Conservation (phyloP, 2,888 invertebrate species). For the Orgyia antiqua region DNA sequence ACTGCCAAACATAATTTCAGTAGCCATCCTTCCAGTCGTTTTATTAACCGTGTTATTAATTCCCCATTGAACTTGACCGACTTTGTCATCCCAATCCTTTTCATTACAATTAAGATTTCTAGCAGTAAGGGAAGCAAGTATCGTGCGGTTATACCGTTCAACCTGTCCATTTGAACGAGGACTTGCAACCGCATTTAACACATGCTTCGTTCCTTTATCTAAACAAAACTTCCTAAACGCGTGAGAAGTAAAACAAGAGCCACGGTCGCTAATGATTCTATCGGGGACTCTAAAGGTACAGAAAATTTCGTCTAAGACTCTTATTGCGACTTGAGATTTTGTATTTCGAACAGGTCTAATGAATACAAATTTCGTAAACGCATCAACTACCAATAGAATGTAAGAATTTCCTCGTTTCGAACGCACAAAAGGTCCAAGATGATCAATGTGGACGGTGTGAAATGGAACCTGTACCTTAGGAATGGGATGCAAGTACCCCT, state of each 20-base stretch:
- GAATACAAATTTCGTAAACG: neutral
- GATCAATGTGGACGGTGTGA: no score
- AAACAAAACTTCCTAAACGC: no score
- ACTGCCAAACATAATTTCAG: neutral
- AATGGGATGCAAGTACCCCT: neutral
- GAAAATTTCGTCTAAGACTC: neutral
- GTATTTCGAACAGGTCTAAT: neutral
- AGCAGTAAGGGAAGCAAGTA: neutral
- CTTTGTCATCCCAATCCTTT: neutral
- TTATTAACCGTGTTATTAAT: neutral
- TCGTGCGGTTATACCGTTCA: no score
- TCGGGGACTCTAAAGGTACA: neutral
- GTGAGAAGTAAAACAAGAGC: neutral
- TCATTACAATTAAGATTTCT: neutral
- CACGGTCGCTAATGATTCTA: neutral
- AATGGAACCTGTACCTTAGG: neutral
- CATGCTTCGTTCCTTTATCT: no score
- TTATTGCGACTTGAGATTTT: neutral
- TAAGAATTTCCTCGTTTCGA: neutral
- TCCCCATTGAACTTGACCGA: neutral
- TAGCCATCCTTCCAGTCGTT: neutral
- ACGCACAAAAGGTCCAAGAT: neutral
- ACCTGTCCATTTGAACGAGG: no score
- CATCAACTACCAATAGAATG: no score
- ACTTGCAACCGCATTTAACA: no score